phyloP scores from a whole-genome alignment of 2,797 vertebrate genomes.

The Cryptoprocta ferox region DNA sequence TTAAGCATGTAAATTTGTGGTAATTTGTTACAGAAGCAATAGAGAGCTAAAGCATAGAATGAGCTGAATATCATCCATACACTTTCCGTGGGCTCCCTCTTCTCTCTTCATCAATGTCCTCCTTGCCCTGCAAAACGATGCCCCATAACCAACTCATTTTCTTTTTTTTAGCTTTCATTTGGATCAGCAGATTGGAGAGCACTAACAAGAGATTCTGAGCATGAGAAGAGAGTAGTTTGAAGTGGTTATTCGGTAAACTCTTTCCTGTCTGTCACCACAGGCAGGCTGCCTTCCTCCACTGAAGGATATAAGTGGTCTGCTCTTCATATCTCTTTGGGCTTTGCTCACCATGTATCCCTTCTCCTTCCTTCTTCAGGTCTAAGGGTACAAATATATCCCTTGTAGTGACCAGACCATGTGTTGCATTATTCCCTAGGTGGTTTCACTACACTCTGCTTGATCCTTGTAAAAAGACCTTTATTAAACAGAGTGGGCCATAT shows the following conservation, averaged over 20 bases:
- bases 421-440: too few relatives aligned
- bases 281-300: neutral
- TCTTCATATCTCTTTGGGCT: neutral
- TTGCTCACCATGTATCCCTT: neutral
- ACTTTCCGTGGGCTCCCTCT: neutral
- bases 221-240: neutral
- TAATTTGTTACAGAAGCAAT: neutral
- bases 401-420: neutral
- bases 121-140: neutral
- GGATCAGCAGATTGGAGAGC: neutral
- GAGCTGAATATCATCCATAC: too few relatives aligned
- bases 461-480: neutral
- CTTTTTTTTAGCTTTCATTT: neutral
- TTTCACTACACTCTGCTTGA: neutral
- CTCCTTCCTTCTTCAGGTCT: neutral
- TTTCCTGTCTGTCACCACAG: too few relatives aligned
- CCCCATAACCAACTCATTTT: neutral
- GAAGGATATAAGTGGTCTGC: accelerated
- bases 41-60: neutral
- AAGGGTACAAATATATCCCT: neutral
- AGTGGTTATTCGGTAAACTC: accelerated
- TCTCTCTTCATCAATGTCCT: neutral
- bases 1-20: neutral
- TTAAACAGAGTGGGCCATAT: neutral
- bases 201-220: neutral